These are phyloP conservation scores for Orius insidiosus DNA, from an alignment of 1,140 invertebrate genomes.

Conservation along the genomic window DNA sequence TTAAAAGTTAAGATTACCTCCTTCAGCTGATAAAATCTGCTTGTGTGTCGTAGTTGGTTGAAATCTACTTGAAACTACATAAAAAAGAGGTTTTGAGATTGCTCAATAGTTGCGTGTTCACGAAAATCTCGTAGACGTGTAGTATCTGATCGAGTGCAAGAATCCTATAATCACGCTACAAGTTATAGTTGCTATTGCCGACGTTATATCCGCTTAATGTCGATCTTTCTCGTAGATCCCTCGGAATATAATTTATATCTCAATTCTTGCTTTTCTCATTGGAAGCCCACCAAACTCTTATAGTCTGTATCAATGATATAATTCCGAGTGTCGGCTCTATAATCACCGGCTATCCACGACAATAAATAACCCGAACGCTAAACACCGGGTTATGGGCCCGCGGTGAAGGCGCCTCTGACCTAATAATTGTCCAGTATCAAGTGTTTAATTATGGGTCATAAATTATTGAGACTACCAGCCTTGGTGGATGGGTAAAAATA, in stretches of 20 bases:
- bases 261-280: background rate
- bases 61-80: background rate
- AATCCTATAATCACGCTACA: conserved; percentile 7
- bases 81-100: background rate
- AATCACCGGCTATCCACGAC: background rate
- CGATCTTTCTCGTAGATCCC: conserved; percentile 3
- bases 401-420: conserved; percentile 6
- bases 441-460: conserved; percentile 6
- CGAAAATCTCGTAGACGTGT: background rate
- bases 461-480: conserved; percentile 6
- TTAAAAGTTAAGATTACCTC: too few species aligned
- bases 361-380: conserved; percentile 4
- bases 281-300: background rate
- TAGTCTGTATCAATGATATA: conserved; percentile 6
- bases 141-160: conserved; percentile 2
- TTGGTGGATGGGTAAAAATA: background rate
- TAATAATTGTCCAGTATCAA: conserved; percentile 9
- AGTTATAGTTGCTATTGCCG: conserved; percentile 8
- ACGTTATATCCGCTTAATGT: conserved; percentile 6
- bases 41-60: too few species aligned
- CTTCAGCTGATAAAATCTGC: too few species aligned
- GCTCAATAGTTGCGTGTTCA: conserved; percentile 4
- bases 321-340: conserved; percentile 1
- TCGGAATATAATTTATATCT: conserved; percentile 7
- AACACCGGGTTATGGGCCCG: conserved; percentile 4